Evolutionary conservation across 2,113 vertebrate genomes (phyloP).

Genomic region (Lepus americanus): DNA sequence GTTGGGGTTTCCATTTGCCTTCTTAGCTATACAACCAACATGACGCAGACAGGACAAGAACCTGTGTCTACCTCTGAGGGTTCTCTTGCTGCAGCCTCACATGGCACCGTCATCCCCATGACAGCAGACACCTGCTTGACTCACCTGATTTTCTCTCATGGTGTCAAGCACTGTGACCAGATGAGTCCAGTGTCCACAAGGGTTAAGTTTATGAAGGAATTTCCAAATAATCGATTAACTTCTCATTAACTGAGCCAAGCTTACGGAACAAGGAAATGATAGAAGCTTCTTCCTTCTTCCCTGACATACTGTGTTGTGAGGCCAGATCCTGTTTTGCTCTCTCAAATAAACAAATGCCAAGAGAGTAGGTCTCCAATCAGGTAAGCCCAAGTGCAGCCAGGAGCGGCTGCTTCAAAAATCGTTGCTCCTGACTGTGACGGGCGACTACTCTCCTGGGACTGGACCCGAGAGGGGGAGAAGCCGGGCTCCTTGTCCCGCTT

Average conservation of each 20-base stretch:
- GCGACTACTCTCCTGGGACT: not conserved
- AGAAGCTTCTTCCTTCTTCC: not conserved
- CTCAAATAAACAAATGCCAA: not conserved
- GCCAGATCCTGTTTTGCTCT: not conserved
- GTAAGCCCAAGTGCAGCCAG: not conserved
- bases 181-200: accelerated
- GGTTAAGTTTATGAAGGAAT: conserved; percentile 9
- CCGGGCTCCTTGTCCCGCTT: not conserved
- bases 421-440: not conserved
- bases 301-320: not conserved
- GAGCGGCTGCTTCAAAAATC: not conserved
- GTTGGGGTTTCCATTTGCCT: not conserved
- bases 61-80: not conserved
- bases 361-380: not conserved
- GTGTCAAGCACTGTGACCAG: not conserved
- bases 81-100: not conserved
- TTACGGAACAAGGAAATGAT: not conserved
- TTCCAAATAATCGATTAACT: not conserved
- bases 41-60: not conserved
- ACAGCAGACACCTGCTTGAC: not conserved
- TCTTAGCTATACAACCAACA: not conserved
- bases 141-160: not conserved
- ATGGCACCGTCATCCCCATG: accelerated
- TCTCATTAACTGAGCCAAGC: not conserved
- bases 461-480: not conserved